Conservation (phyloP, 2,797 vertebrate species). For the Babyrousa celebensis region DNA sequence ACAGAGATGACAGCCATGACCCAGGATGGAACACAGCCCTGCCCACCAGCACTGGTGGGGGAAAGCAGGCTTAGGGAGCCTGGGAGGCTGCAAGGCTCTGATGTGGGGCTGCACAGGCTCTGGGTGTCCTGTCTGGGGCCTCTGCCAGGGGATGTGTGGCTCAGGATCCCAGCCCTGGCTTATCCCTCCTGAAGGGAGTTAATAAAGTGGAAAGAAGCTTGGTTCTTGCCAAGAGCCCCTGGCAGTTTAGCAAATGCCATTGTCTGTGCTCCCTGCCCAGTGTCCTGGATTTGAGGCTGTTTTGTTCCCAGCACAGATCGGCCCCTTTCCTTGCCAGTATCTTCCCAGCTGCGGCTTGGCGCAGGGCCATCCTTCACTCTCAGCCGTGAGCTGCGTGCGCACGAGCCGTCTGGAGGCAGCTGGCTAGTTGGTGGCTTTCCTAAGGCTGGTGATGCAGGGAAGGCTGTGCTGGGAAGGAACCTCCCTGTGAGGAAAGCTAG, state of each 20-base stretch:
- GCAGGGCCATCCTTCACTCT: slow-evolving; percentile 2
- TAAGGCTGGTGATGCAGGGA: neutral
- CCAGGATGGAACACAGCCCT: neutral
- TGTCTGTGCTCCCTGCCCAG: slow-evolving; percentile 68
- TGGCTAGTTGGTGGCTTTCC: neutral
- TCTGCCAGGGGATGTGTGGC: neutral
- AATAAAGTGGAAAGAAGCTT: slow-evolving; percentile 81
- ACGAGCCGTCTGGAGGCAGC: neutral
- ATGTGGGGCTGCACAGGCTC: neutral
- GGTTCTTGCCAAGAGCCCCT: slow-evolving; percentile 62
- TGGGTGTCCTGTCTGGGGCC: neutral
- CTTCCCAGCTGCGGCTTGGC: slow-evolving; percentile 73
- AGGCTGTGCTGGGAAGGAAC: neutral
- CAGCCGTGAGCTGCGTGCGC: neutral
- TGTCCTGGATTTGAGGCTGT: slow-evolving; percentile 64
- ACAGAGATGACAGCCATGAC: neutral
- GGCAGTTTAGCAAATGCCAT: slow-evolving; percentile 73
- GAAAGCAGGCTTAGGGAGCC: neutral
- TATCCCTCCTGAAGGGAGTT: slow-evolving; percentile 72
- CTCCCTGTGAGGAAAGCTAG: neutral
- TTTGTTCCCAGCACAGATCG: slow-evolving; percentile 68
- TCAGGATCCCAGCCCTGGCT: slow-evolving; percentile 18
- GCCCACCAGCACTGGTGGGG: neutral
- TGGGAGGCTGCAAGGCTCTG: neutral
- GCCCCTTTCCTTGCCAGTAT: slow-evolving; percentile 56